Evolutionary conservation across 2,113 vertebrate genomes (phyloP).

Genomic region (Merops nubicus): DNA sequence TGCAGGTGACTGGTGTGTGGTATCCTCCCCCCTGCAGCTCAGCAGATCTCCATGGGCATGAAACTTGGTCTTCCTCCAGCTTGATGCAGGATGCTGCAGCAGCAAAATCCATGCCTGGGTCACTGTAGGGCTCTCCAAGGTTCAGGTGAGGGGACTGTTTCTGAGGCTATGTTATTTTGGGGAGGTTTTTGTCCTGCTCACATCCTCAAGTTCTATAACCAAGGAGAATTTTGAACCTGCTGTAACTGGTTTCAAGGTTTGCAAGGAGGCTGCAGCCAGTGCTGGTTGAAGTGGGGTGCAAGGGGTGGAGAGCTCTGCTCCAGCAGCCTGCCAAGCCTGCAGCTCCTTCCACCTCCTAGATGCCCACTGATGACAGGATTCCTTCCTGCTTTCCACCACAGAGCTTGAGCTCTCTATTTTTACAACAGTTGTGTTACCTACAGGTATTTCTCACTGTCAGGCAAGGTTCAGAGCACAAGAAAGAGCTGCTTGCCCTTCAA

Average conservation of each 20-base stretch:
- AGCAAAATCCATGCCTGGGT: neutral
- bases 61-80: neutral
- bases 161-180: rapidly evolving
- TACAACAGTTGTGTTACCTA: neutral
- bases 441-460: neutral
- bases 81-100: neutral
- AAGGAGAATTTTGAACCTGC: neutral
- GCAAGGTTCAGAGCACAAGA: neutral
- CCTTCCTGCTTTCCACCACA: neutral
- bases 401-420: neutral
- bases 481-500: neutral
- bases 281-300: neutral
- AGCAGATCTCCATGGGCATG: neutral
- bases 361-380: neutral
- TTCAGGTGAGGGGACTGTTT: neutral
- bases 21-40: neutral
- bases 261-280: neutral
- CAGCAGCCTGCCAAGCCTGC: neutral
- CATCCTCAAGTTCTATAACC: neutral
- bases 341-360: neutral
- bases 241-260: neutral
- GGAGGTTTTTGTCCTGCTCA: neutral
- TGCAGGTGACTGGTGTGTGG: no score
- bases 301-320: neutral
- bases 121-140: neutral